Evolutionary conservation across 2,888 invertebrate species (phyloP), one percentile per base, ranked within the genome.

Genomic region (Meliscaeva auricollis): DNA sequence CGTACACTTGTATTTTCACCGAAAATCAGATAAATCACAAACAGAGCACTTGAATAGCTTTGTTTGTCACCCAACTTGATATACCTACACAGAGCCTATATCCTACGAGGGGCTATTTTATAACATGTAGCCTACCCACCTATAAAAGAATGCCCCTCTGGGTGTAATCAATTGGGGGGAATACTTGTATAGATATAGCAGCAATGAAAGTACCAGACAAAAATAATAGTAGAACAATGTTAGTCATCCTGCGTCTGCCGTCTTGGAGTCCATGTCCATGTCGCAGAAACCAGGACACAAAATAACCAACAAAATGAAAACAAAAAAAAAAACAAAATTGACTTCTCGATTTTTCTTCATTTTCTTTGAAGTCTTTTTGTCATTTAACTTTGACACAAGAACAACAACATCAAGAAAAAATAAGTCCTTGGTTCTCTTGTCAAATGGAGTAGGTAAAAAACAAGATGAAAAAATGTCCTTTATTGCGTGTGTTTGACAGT

Each of bases 351-450:
- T 66, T 48, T 32, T 44, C 22, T 50, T 9, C n/a, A 44, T 64
- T 52, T 58, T 13, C 35, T 74, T 74, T 68, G 68, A 80, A 68
- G 75, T 69, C 30, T 58, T 70, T 70, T 64, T 81, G 75, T 70
- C 75, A 56, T 70, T 56, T 70, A 44, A 22, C 60, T 32, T 50
- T 8, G 9, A 32, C 30, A 52, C 46, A 46, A 64, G 56, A 58
- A 62, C 17, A 17, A 17, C 8, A 30, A 50, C 9, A 20, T 11
- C 20, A 30, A 54, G 13, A 26, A 26, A 22, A 22, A 20, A 48
- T 0, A 44, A 64, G 50, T 66, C 66, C 35, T 50, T 46, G n/a
- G 44, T 62, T 9, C n/a, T 46, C 4, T 15, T 50, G 66, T 50
- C 50, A 66, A 35, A 22, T 22, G 41, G 20, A 1, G 38, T 38